Conservation (phyloP, 2,888 invertebrate species). For the Rhagophthalmus giganteus region DNA sequence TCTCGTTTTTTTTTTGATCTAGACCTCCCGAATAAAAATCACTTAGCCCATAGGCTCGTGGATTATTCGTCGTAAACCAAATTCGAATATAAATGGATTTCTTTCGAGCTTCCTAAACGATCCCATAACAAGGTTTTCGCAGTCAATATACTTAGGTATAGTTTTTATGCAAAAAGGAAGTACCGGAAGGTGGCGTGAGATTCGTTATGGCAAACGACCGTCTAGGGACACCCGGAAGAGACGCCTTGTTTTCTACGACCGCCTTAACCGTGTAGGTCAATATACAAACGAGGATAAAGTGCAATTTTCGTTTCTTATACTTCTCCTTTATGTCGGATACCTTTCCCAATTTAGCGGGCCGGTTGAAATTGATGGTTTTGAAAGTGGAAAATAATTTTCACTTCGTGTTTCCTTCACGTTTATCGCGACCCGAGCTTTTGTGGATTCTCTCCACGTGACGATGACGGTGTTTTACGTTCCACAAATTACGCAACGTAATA, state of each 20-base stretch:
- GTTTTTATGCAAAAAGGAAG: conserved; percentile 38
- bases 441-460: conserved; percentile 11
- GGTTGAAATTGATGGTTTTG: conserved; percentile 26
- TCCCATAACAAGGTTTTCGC: conserved; percentile 38
- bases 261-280: conserved; percentile 36
- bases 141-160: conserved; percentile 40
- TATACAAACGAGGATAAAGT: conserved; percentile 40
- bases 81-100: background rate
- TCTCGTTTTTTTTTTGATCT: too few relatives aligned
- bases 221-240: conserved; percentile 37
- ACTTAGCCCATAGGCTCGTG: background rate
- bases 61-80: background rate
- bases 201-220: conserved; percentile 42
- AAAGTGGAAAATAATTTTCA: conserved; percentile 30
- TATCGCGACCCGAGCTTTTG: conserved; percentile 13
- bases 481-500: conserved; percentile 25
- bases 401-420: conserved; percentile 19
- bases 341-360: conserved; percentile 25
- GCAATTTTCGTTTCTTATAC: conserved; percentile 31
- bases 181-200: conserved; percentile 33
- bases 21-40: background rate
- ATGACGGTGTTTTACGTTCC: conserved; percentile 13
- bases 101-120: conserved; percentile 29
- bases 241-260: conserved; percentile 34
- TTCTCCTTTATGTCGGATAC: conserved; percentile 21